These are phyloP conservation scores for Auanema freiburgensis DNA, from an alignment of 2,888 invertebrate species.

Conservation along the genomic window DNA sequence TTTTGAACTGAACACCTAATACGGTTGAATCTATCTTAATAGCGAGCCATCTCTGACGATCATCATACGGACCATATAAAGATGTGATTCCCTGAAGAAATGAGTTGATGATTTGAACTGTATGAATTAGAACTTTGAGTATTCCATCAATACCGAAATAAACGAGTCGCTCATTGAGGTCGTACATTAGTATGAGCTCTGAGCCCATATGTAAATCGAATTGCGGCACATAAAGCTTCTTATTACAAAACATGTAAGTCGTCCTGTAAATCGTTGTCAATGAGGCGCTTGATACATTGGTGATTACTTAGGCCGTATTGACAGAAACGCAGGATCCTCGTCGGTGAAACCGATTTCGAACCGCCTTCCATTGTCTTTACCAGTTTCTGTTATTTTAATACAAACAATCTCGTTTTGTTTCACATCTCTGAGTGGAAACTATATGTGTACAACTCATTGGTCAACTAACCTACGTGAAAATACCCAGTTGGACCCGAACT, in stretches of 20 bases:
- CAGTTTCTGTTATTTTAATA: constrained; percentile 4
- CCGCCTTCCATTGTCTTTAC: neutral
- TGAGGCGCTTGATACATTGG: neutral
- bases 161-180: constrained; percentile 13
- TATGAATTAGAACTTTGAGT: too few species aligned
- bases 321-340: constrained; percentile 16
- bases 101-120: too few species aligned
- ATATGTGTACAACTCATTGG: too few species aligned
- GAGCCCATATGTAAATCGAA: constrained; percentile 7
- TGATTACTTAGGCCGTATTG: constrained; percentile 12
- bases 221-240: neutral
- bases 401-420: constrained; percentile 20
- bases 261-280: neutral
- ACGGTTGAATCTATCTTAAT: constrained; percentile 15
- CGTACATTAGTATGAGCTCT: constrained; percentile 14
- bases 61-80: constrained; percentile 12
- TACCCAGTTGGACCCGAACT: too few species aligned
- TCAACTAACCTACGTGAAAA: too few species aligned
- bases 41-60: constrained; percentile 15
- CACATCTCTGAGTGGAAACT: constrained; percentile 20
- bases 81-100: constrained; percentile 16
- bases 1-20: constrained; percentile 9
- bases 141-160: constrained; percentile 19
- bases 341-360: constrained; percentile 15
- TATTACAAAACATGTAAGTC: neutral